Percentiles rank a stretch among this genome's conserved stretches.
Conservation (phyloP, 2,113 vertebrate species). For the Macrotus californicus region DNA sequence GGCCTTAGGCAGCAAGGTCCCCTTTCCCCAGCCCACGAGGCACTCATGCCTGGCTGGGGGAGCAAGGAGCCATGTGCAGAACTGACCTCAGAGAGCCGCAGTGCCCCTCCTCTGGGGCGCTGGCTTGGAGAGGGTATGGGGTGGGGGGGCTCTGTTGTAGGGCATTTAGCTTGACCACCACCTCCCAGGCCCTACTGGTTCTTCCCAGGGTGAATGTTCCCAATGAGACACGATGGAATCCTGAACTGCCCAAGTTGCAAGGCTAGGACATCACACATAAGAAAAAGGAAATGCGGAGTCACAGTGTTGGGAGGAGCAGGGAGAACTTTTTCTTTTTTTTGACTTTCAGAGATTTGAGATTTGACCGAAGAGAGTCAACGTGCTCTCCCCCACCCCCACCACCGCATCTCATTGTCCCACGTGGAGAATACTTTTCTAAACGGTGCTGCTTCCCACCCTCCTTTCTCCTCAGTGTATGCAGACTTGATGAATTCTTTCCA, state of each 20-base stretch:
- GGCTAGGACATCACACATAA: neutral
- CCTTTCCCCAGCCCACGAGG: conserved; percentile 31
- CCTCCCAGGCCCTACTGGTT: neutral
- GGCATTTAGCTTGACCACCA: neutral
- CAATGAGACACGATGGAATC: conserved; percentile 10
- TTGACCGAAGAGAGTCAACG: neutral
- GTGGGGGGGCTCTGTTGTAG: neutral
- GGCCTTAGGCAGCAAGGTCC: conserved; percentile 27
- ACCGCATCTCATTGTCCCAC: neutral
- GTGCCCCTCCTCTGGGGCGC: neutral
- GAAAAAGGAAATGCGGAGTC: neutral
- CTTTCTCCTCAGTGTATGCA: neutral
- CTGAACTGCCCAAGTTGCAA: neutral
- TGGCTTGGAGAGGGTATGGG: neutral
- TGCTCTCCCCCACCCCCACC: neutral
- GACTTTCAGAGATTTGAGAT: neutral
- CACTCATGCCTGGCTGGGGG: neutral
- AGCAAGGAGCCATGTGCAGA: neutral
- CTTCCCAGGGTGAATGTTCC: neutral
- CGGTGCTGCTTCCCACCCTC: neutral
- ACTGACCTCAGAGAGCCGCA: neutral
- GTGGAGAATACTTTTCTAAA: neutral
- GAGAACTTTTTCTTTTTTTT: neutral
- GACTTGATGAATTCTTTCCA: neutral
- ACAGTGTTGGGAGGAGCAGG: neutral